Evolutionary conservation across 2,113 vertebrate genomes (phyloP).

Genomic region (Coreoperca whiteheadi): DNA sequence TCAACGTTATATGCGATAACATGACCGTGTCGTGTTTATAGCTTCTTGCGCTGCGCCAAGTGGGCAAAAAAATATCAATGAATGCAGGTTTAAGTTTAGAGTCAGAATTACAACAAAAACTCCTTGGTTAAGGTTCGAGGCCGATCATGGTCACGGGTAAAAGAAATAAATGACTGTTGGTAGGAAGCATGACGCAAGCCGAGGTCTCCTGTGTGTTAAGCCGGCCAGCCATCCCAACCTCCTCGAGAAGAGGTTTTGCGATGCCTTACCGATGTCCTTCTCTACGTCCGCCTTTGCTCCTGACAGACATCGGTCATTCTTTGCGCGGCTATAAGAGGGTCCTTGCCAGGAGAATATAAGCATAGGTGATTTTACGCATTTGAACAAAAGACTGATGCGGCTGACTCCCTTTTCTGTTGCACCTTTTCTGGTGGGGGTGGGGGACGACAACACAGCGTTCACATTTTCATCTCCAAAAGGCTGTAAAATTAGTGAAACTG

Average conservation of each 20-base stretch:
- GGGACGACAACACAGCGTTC: conserved; percentile 1
- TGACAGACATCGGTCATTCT: not conserved
- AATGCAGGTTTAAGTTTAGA: no score
- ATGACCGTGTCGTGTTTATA: no score
- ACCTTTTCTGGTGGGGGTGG: not conserved
- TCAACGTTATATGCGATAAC: no score
- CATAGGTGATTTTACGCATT: not conserved
- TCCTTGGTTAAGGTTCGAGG: no score
- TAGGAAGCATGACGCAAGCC: not conserved
- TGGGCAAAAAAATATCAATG: no score
- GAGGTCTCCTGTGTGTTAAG: not conserved
- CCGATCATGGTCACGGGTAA: no score
- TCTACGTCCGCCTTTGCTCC: not conserved
- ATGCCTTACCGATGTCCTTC: not conserved
- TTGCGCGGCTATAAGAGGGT: not conserved
- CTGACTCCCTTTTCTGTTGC: not conserved
- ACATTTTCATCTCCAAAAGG: conserved; percentile 11
- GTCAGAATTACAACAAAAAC: no score
- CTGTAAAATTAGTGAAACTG: not conserved
- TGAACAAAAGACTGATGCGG: not conserved
- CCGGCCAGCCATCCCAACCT: not conserved
- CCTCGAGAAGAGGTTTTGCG: not conserved
- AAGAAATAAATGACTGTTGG: not conserved
- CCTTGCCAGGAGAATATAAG: not conserved
- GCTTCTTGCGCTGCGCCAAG: no score